Evolutionary conservation across 2,113 vertebrate species (phyloP).

Genomic region (Cyanistes caeruleus): DNA sequence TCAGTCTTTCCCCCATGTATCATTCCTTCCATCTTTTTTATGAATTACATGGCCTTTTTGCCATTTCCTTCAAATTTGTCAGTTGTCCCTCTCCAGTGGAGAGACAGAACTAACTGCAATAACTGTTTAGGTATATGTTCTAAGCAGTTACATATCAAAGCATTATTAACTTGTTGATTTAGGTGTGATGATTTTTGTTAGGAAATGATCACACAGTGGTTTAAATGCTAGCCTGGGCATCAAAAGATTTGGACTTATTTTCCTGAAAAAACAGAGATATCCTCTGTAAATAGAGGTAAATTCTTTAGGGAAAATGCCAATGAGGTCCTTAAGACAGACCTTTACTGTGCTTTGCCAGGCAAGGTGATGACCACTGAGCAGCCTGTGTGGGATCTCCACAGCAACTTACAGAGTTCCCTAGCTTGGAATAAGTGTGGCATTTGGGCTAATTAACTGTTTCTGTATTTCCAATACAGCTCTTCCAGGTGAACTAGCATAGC

Average conservation of each 20-base stretch:
- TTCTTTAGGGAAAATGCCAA: not conserved
- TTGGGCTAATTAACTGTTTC: not conserved
- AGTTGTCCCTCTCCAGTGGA: not conserved
- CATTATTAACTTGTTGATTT: not conserved
- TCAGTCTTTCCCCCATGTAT: not conserved
- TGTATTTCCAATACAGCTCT: not conserved
- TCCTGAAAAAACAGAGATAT: not conserved
- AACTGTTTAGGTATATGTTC: not conserved
- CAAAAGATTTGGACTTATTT: not conserved
- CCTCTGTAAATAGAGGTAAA: not conserved
- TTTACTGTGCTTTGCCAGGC: not conserved
- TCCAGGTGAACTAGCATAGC: not conserved
- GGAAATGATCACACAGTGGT: not conserved
- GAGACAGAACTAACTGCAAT: not conserved
- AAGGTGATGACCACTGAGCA: not conserved
- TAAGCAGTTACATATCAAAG: not conserved
- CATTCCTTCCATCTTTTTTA: not conserved
- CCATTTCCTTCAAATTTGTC: not conserved
- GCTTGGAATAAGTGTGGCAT: not conserved
- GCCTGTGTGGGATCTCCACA: not conserved
- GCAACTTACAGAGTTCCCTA: not conserved
- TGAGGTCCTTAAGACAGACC: not conserved
- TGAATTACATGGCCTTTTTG: not conserved
- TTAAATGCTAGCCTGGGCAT: not conserved
- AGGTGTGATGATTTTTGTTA: not conserved